Percentiles rank a stretch among this genome's conserved stretches.
These are phyloP conservation scores for Prietella phreatophila DNA, from an alignment of 2,113 vertebrate species.

Conservation along the genomic window DNA sequence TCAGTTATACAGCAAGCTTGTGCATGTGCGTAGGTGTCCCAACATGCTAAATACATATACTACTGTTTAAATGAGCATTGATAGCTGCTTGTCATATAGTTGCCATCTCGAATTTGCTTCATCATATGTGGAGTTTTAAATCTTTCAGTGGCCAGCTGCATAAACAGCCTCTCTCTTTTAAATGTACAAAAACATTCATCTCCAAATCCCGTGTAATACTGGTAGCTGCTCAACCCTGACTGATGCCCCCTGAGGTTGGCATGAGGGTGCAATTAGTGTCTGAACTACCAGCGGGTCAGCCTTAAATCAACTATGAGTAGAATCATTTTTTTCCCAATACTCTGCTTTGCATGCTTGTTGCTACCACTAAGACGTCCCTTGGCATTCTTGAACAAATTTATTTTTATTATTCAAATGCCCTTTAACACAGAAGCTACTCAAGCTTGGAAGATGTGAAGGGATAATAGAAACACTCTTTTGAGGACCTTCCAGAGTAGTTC, in stretches of 20 bases:
- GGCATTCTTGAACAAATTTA: slow-evolving; percentile 54
- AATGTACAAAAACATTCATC: slow-evolving; percentile 45
- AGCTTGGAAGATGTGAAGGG: slow-evolving; percentile 60
- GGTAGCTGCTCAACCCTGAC: slow-evolving; percentile 46
- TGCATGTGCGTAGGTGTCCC: slow-evolving; percentile 29
- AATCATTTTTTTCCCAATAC: slow-evolving; percentile 19
- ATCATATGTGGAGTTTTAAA: slow-evolving; percentile 42
- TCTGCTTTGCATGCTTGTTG: slow-evolving; percentile 46
- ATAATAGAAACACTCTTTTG: slow-evolving; percentile 63
- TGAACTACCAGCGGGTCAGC: slow-evolving; percentile 37
- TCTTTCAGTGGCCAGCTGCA: slow-evolving; percentile 50
- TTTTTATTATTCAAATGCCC: slow-evolving; percentile 56
- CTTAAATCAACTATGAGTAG: slow-evolving; percentile 3
- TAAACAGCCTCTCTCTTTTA: slow-evolving; percentile 35
- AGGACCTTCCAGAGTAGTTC: slow-evolving; percentile 48
- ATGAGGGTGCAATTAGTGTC: slow-evolving; percentile 51
- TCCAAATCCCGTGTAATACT: slow-evolving; percentile 54
- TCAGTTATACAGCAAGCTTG: slow-evolving; percentile 21
- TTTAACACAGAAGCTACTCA: slow-evolving; percentile 60
- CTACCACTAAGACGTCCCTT: slow-evolving; percentile 57
- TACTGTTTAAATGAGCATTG: slow-evolving; percentile 8
- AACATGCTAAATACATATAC: background rate
- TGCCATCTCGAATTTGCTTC: slow-evolving; percentile 43
- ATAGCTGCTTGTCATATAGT: slow-evolving; percentile 13
- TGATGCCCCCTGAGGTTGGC: slow-evolving; percentile 45